phyloP scores from a whole-genome alignment of 2,797 vertebrate genomes.

The Chaenodraco wilsoni region DNA sequence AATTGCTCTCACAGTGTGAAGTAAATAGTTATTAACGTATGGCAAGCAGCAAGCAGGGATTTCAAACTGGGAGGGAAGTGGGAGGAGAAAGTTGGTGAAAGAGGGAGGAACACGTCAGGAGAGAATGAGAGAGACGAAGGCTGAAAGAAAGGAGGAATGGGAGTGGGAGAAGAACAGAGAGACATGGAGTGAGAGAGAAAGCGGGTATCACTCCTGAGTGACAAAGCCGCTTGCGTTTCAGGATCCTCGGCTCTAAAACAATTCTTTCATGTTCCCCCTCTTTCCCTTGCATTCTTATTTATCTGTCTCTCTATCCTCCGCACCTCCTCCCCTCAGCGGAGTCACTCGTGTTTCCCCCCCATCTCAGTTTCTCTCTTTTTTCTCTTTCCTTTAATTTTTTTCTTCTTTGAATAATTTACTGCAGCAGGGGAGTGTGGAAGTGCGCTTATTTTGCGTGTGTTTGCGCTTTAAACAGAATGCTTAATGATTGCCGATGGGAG shows the following conservation, averaged over 20 bases:
- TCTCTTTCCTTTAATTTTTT: slow-evolving; percentile 73
- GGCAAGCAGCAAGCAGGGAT: slow-evolving; percentile 72
- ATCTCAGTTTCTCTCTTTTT: slow-evolving; percentile 60
- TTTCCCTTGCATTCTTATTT: slow-evolving; percentile 68
- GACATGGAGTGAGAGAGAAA: slow-evolving; percentile 24
- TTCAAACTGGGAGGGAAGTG: slow-evolving; percentile 60
- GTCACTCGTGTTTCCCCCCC: slow-evolving; percentile 30
- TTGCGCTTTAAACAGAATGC: slow-evolving; percentile 87
- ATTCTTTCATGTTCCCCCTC: slow-evolving; percentile 67
- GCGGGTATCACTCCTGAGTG: slow-evolving; percentile 43
- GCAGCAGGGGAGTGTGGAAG: slow-evolving; percentile 80
- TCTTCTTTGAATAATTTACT: slow-evolving; percentile 86
- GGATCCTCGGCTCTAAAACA: slow-evolving; percentile 66
- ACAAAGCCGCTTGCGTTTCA: slow-evolving; percentile 66
- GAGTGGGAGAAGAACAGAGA: slow-evolving; percentile 21
- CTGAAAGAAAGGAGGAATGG: slow-evolving; percentile 21
- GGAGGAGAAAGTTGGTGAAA: slow-evolving; percentile 52
- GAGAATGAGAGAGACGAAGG: slow-evolving; percentile 49
- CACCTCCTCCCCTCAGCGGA: slow-evolving; percentile 56
- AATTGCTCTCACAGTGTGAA: slow-evolving; percentile 82
- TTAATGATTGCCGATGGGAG: slow-evolving; percentile 87
- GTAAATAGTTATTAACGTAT: slow-evolving; percentile 81
- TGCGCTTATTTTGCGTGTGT: slow-evolving; percentile 85
- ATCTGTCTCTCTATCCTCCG: slow-evolving; percentile 61
- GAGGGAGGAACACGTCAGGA: slow-evolving; percentile 48